phyloP scores from a whole-genome alignment of 30 jellyfish, hydroid and myxozoan species.

The Cassiopea andromeda region DNA sequence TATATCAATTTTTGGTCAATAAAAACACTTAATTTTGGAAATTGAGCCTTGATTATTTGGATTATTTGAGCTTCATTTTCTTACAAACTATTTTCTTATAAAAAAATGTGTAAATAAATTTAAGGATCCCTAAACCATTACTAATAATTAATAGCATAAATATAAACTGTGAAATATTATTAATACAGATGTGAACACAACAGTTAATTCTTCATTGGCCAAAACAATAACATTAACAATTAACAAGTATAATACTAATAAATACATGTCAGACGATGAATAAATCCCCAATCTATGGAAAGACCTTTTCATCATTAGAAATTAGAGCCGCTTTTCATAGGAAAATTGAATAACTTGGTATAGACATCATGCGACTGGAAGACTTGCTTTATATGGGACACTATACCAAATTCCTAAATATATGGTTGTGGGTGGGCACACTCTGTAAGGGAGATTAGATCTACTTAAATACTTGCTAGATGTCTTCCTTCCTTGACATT shows the following conservation, averaged over 20 bases:
- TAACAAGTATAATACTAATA: background rate
- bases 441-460: too few relatives aligned
- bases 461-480: too few relatives aligned
- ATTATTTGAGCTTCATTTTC: too few relatives aligned
- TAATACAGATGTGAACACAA: background rate
- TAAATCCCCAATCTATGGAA: background rate
- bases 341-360: background rate
- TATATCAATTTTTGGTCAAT: too few relatives aligned
- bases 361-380: background rate
- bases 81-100: too few relatives aligned
- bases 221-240: background rate
- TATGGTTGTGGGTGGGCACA: too few relatives aligned
- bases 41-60: too few relatives aligned
- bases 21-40: too few relatives aligned
- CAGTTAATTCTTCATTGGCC: background rate
- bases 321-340: background rate
- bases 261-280: conserved; percentile 15
- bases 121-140: too few relatives aligned
- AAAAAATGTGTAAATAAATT: too few relatives aligned
- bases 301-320: background rate
- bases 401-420: too few relatives aligned
- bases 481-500: too few relatives aligned
- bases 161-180: background rate
- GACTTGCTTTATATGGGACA: background rate
- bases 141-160: background rate